Conservation (phyloP, 2,888 invertebrate genomes). For the Venustoraphidia nigricollis region DNA sequence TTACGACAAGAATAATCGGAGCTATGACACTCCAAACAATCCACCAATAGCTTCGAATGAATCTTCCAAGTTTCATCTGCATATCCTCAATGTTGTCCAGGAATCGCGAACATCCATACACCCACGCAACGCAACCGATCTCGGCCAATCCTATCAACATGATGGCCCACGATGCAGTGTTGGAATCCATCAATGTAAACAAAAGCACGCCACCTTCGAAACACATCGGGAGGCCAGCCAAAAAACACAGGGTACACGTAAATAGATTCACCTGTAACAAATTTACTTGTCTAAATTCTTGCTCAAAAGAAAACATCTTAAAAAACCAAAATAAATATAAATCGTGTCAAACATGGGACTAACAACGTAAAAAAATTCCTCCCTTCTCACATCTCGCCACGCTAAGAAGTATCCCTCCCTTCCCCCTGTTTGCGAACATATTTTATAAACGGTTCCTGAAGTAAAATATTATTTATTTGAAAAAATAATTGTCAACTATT, state of each 20-base stretch:
- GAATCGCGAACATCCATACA: conserved; percentile 47
- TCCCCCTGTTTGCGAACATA: too few species aligned
- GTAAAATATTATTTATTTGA: too few species aligned
- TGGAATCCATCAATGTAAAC: conserved; percentile 59
- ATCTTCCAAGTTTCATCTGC: conserved; percentile 45
- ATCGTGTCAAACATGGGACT: too few species aligned
- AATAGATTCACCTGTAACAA: conserved; percentile 37
- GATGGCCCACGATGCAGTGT: conserved; percentile 63
- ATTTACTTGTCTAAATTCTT: too few species aligned
- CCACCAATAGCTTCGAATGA: conserved; percentile 52
- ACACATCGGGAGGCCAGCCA: conserved; percentile 60
- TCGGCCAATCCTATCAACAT: conserved; percentile 53
- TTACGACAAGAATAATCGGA: conserved; percentile 54
- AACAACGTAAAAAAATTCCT: too few species aligned
- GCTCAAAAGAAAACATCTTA: not conserved
- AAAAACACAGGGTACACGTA: conserved; percentile 49
- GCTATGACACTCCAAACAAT: conserved; percentile 53
- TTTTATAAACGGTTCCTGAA: too few species aligned
- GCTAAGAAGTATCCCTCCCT: too few species aligned
- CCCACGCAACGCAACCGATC: conserved; percentile 49
- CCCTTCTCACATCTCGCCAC: too few species aligned
- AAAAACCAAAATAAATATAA: not conserved
- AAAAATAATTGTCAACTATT: too few species aligned
- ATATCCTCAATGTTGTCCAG: conserved; percentile 40
- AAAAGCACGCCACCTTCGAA: conserved; percentile 59